Conservation (phyloP, 2,797 vertebrate genomes). For the Oreortyx pictus region DNA sequence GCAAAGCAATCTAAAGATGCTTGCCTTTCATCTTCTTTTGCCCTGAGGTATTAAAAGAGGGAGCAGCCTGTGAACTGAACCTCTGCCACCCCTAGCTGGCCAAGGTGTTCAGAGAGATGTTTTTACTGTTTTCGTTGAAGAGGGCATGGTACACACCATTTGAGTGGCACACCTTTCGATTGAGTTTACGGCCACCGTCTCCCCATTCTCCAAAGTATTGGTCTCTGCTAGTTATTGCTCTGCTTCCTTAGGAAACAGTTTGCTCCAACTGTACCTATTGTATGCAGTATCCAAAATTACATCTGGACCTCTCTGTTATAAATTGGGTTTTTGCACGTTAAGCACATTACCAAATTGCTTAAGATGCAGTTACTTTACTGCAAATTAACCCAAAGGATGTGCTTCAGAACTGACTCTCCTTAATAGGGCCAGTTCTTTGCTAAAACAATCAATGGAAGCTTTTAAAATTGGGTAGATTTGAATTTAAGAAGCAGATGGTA, state of each 20-base stretch:
- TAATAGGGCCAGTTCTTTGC: slow-evolving; percentile 36
- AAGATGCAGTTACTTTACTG: slow-evolving; percentile 57
- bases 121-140: not conserved
- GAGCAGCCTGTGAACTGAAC: not conserved
- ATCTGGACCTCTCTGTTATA: slow-evolving; percentile 32
- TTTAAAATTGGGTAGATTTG: slow-evolving; percentile 59
- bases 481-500: slow-evolving; percentile 68
- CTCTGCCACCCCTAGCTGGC: not conserved
- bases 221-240: not conserved
- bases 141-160: not conserved
- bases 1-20: not conserved
- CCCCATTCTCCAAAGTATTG: not conserved
- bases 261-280: not conserved
- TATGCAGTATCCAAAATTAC: slow-evolving; percentile 25
- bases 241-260: not conserved
- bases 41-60: not conserved
- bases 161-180: not conserved
- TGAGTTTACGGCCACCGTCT: not conserved
- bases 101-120: not conserved
- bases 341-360: slow-evolving; percentile 51
- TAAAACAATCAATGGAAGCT: slow-evolving; percentile 61
- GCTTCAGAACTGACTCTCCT: slow-evolving; percentile 33
- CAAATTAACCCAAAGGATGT: slow-evolving; percentile 31
- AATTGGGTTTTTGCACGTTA: slow-evolving; percentile 60
- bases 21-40: not conserved